Base-by-base conservation (phyloP, 2,113 vertebrate species). In the Machaerirhynchus nigripectus region DNA sequence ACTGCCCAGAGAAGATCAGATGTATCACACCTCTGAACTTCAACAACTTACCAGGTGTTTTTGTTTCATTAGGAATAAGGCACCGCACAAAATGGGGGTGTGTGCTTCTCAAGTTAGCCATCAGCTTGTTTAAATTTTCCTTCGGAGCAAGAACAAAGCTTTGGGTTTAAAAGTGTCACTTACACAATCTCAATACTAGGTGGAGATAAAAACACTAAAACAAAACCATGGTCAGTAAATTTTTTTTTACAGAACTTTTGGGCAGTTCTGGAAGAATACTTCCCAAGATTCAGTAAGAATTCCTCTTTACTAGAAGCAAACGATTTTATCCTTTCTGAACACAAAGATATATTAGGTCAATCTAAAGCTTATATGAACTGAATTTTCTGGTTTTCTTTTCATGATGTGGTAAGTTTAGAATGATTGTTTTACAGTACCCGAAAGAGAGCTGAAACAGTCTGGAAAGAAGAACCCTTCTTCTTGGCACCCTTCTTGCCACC, bases 381-480 rank as follows among this genome's bases (percentile, higher is more conserved):
- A 64, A 24, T 85, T 65, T 71, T 64, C 8, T 49, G 0, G 16
- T 9, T 47, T 31, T 24, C 9, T 53, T 83, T 87, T 63, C 5
- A 33, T 17, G 56, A 22, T n/a, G 3, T 1, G 0, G 1, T 55
- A 71, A 59, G 14, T 63, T 59, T 60, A 23, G n/a, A 77, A 75
- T 44, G 20, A 70, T 64, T 69, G 57, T 44, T 61, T 12, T 40
- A 88, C 82, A 46, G 11, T 98, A 98, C 98, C 98, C 99, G 99
- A 95, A 99, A 99, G 74, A 99, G 98, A 90, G 99, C 99, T 5
- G 99, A 99, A 60, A 99, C 99, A 0, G 99, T 99, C 97, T 99
- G 99, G 97, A 99, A 99, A 76, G 99, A 99, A n/a, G 98, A 99
- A 65, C 99, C 99, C 98, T 99, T 99, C 98, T 99, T 99, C 97